Evolutionary conservation across 2,113 vertebrate genomes (phyloP), one percentile per base, ranked within the genome.

Genomic region (Leptodactylus fuscus): DNA sequence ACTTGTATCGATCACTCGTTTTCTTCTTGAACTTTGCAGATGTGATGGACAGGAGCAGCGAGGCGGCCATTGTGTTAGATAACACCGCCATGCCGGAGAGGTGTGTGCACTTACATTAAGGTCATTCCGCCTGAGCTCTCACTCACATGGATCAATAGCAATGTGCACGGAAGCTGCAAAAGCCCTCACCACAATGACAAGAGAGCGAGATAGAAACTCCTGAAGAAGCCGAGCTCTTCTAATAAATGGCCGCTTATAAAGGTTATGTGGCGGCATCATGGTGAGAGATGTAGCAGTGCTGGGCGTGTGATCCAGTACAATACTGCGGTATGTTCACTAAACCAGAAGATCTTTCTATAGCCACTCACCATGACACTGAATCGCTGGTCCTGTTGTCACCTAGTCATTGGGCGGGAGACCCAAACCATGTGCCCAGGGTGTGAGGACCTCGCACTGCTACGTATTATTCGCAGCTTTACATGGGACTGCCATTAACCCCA

Each of bases 71-170:
- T 32, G 74, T 12, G 74, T 20, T 32, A 53, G 27, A 32, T 20
- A 76, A 34, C 48, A 55, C 27, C 4, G 6, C 32, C 49, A 34
- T n/a, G 48, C 49, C 27, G 3, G 75, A 77, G 20, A 78, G 75
- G 32, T 55, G 49, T 13, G 75, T 55, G 75, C 75, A 38, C 53
- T 77, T 77, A 27, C 51, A 79, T 79, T 38, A 60, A 58, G 76
- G 77, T 60, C 36, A 62, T 62, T 80, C n/a, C 36, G 32, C 76
- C 36, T 11, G 18, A 36, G 49, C 22, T 16, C 48, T 77, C 44
- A 34, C 29, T 53, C 74, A 34, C 48, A n/a, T 55, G 49, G 75
- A 78, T 78, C 75, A 15, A 79, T 58, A 79, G 51, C 32, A 24
- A 58, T 27, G 76, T 38, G 76, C 76, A 34, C 51, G 18, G 34